A percentile compares a stretch with the other conserved stretches of the same genome.
Evolutionary conservation across 1,140 invertebrate genomes (phyloP).

Genomic region (Drosophila eugracilis): DNA sequence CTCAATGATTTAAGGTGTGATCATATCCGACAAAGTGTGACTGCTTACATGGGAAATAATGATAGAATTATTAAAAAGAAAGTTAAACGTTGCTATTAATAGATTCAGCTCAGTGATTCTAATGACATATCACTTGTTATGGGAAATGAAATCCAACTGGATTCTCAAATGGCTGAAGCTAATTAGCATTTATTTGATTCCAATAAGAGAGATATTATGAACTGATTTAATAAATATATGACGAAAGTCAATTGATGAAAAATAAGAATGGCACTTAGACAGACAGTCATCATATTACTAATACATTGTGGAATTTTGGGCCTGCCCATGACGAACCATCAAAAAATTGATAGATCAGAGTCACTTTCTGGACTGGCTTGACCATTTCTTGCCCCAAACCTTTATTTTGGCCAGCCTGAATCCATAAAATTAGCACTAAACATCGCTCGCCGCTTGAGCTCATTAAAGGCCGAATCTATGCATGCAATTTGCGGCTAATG

Average conservation of each 20-base stretch:
- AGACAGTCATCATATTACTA: no score
- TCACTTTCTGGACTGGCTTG: conserved; percentile 30
- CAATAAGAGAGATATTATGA: not conserved
- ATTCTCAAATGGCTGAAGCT: not conserved
- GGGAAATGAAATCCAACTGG: not conserved
- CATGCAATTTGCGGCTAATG: conserved; percentile 65
- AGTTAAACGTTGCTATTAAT: not conserved
- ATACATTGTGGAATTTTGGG: no score
- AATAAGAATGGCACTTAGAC: no score
- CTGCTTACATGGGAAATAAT: conserved; percentile 20
- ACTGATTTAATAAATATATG: no score
- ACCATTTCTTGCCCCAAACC: conserved; percentile 39
- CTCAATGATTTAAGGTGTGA: conserved; percentile 57
- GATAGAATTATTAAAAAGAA: conserved; percentile 3
- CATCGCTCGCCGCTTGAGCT: conserved; percentile 42
- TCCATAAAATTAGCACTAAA: conserved; percentile 74
- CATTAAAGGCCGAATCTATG: conserved; percentile 77
- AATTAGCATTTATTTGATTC: not conserved
- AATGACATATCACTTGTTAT: not conserved
- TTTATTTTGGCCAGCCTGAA: conserved; percentile 30
- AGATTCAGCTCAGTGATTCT: conserved; percentile 6
- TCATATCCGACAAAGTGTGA: conserved; percentile 42
- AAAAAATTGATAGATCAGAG: conserved; percentile 5
- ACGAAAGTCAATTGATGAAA: no score
- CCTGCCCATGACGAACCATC: not conserved